Percentiles rank a stretch among this genome's conserved stretches.
Conservation (phyloP, 2,888 invertebrate genomes). For the Aphrophora alni region DNA sequence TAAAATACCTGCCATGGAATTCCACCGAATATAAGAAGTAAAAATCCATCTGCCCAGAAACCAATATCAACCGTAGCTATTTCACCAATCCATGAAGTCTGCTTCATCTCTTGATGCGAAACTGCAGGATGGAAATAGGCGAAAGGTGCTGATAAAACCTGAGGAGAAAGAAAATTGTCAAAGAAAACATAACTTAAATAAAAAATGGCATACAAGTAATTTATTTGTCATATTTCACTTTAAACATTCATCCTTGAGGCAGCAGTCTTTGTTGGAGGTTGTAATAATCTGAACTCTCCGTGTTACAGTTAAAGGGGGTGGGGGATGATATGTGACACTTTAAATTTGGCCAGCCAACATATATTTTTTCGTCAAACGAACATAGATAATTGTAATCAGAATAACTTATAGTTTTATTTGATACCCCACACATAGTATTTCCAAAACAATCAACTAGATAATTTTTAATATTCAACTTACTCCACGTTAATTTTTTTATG, state of each 20-base stretch:
- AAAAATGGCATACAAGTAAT: background rate
- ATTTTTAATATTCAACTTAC: too few relatives aligned
- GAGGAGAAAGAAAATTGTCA: background rate
- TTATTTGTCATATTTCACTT: background rate
- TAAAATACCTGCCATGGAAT: conserved; percentile 71
- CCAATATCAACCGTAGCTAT: conserved; percentile 59
- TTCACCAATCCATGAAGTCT: conserved; percentile 63
- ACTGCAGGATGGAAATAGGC: conserved; percentile 45
- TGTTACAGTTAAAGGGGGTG: too few relatives aligned
- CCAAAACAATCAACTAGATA: too few relatives aligned
- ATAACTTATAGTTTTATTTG: too few relatives aligned
- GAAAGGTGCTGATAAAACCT: conserved; percentile 41
- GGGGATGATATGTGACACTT: too few relatives aligned
- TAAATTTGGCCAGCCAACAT: too few relatives aligned
- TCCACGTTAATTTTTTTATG: too few relatives aligned
- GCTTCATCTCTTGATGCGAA: conserved; percentile 53
- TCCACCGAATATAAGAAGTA: conserved; percentile 69
- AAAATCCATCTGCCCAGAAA: conserved; percentile 65
- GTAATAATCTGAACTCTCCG: too few relatives aligned
- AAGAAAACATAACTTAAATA: background rate
- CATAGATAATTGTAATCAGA: too few relatives aligned
- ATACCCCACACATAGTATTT: too few relatives aligned
- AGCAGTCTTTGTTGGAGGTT: background rate
- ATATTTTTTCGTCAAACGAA: too few relatives aligned
- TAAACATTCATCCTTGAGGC: background rate